These are phyloP conservation scores for Abscondita cerata DNA, from an alignment of 2,888 invertebrate species.

Conservation along the genomic window DNA sequence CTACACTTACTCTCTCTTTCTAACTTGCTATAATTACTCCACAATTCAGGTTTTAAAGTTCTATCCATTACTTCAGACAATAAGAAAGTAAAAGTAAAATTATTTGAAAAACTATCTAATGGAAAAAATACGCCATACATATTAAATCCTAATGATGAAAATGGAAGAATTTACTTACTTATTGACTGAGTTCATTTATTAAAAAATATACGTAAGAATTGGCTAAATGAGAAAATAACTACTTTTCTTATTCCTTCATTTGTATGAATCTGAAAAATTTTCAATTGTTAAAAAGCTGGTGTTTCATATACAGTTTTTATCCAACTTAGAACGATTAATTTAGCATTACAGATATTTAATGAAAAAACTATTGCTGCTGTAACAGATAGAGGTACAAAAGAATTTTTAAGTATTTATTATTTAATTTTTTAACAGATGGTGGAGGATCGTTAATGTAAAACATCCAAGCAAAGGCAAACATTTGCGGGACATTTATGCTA, in stretches of 20 bases:
- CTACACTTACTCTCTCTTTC: too few species aligned
- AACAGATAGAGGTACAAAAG: background rate
- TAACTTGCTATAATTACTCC: background rate
- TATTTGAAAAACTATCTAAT: slow-evolving; percentile 5
- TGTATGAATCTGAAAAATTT: too few species aligned
- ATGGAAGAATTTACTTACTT: too few species aligned
- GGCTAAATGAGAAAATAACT: too few species aligned
- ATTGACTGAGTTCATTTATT: too few species aligned
- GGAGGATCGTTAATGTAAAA: background rate
- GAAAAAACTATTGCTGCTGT: background rate
- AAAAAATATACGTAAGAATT: too few species aligned
- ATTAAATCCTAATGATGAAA: background rate
- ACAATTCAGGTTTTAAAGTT: background rate
- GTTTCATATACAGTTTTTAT: background rate
- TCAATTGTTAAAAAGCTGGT: background rate
- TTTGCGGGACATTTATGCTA: background rate
- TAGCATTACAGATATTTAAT: too few species aligned
- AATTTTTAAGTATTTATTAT: too few species aligned
- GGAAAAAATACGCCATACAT: background rate
- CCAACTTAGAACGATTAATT: too few species aligned
- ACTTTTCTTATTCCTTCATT: too few species aligned
- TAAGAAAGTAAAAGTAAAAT: slow-evolving; percentile 5
- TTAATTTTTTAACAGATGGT: background rate
- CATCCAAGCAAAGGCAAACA: background rate
- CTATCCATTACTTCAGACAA: slow-evolving; percentile 1